These are phyloP conservation scores for Aphodius granarius DNA, from an alignment of 2,888 invertebrate genomes.

Conservation along the genomic window DNA sequence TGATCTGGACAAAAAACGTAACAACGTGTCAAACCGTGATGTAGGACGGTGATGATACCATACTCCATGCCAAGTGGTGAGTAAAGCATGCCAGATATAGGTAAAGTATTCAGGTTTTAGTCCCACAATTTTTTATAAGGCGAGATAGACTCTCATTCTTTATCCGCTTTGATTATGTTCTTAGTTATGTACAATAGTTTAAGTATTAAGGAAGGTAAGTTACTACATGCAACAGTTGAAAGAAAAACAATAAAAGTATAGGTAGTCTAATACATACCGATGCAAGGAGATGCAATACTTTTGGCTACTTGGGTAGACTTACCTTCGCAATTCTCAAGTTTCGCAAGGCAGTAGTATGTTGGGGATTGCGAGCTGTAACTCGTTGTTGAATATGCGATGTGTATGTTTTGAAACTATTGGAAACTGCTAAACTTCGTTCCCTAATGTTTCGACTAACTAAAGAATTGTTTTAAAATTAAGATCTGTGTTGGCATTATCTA, in stretches of 20 bases:
- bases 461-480: too few relatives aligned
- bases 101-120: not conserved
- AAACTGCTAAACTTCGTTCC: too few relatives aligned
- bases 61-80: slow-evolving; percentile 27
- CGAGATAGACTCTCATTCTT: not conserved
- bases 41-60: slow-evolving; percentile 40
- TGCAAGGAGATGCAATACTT: not conserved
- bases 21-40: slow-evolving; percentile 42
- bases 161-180: not conserved
- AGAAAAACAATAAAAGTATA: not conserved
- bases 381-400: too few relatives aligned
- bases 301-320: not conserved
- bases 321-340: not conserved
- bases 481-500: too few relatives aligned
- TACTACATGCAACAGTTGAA: not conserved
- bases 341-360: not conserved
- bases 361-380: not conserved
- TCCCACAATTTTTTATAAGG: not conserved
- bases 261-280: not conserved
- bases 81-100: slow-evolving; percentile 15
- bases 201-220: not conserved
- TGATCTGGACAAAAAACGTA: not conserved
- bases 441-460: too few relatives aligned
- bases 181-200: not conserved
- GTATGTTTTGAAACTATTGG: too few relatives aligned